Percentiles rank a stretch among this genome's conserved stretches.
Conservation (phyloP, 2,888 invertebrate species). For the Mesodorylaimus sp. region DNA sequence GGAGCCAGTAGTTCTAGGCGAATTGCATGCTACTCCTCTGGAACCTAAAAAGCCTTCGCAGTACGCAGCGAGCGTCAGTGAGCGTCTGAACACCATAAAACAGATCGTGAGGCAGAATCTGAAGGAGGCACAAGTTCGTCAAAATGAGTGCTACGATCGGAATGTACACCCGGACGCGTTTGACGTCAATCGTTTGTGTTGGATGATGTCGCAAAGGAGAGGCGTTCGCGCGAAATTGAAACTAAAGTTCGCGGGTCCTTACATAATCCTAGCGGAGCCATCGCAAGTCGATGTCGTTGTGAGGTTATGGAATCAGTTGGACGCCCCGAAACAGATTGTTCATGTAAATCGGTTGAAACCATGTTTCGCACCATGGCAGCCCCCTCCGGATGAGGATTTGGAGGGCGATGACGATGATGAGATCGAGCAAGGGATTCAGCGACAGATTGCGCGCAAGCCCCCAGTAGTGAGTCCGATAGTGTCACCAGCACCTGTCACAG, state of each 20-base stretch:
- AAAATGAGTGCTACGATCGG: background rate
- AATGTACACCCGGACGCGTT: background rate
- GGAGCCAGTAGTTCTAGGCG: too few relatives aligned
- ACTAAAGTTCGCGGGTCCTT: background rate
- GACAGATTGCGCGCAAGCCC: too few relatives aligned
- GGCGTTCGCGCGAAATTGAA: background rate
- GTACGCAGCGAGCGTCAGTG: background rate
- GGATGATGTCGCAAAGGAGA: background rate
- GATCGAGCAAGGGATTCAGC: too few relatives aligned
- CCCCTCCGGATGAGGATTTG: too few relatives aligned
- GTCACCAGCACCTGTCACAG: too few relatives aligned
- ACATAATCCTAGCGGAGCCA: background rate
- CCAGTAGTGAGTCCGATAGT: too few relatives aligned
- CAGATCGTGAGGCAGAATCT: background rate
- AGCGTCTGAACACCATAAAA: background rate
- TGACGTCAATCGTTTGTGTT: background rate
- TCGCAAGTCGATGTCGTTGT: background rate
- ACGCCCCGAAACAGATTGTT: background rate
- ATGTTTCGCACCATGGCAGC: too few relatives aligned
- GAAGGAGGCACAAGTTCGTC: background rate
- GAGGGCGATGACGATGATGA: too few relatives aligned
- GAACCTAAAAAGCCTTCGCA: too few relatives aligned
- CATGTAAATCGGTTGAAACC: background rate
- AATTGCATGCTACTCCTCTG: too few relatives aligned
- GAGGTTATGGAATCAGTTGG: too few relatives aligned